Evolutionary conservation across 1,140 invertebrate genomes (phyloP), one percentile per base, ranked within the genome.

Genomic region (Apolygus lucorum): DNA sequence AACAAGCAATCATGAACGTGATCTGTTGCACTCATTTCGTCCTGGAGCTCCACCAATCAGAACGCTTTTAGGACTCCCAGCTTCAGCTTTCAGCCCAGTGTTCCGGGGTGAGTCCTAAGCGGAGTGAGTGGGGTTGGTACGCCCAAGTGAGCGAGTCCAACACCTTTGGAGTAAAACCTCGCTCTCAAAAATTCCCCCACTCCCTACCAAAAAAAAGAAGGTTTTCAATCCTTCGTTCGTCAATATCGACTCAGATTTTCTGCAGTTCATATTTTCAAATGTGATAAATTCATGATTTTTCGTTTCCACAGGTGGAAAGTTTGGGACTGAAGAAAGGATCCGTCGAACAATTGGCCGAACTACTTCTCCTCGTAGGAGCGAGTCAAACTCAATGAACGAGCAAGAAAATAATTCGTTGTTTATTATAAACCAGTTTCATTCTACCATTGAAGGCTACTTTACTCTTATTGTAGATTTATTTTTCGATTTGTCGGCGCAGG

Each of bases 311-410:
- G 70, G 72, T 75, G 34, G 74, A 75, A 68, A 67, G 68, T 28
- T 28, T 73, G 27, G 62, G 69, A 22, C 42, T 75, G 13, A 72
- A 69, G 28, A 71, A 67, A 27, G 68, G 70, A 25, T 63, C 42
- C 21, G 65, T 75, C 1, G 71, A 74, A 17, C 72, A 73, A 52
- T 69, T 75, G 1, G 29, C 21, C 1, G 74, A 74, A 24, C 52
- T 75, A 2, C 49, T 72, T 25, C 54, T 69, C 24, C 68, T 75
- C 64, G 72, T 75, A 28, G 74, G 70, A 73, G 54, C 64, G 4
- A 67, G 63, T 1, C 69, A 70, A 52, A 70, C 52, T 28, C 69
- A 24, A n/a, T n/a, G n/a, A n/a, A n/a, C n/a, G n/a, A n/a, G n/a
- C n/a, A n/a, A n/a, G n/a, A n/a, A n/a, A n/a, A n/a, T n/a, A n/a